Evolutionary conservation across 1,140 invertebrate genomes (phyloP).

Genomic region (Drosophila guanche): DNA sequence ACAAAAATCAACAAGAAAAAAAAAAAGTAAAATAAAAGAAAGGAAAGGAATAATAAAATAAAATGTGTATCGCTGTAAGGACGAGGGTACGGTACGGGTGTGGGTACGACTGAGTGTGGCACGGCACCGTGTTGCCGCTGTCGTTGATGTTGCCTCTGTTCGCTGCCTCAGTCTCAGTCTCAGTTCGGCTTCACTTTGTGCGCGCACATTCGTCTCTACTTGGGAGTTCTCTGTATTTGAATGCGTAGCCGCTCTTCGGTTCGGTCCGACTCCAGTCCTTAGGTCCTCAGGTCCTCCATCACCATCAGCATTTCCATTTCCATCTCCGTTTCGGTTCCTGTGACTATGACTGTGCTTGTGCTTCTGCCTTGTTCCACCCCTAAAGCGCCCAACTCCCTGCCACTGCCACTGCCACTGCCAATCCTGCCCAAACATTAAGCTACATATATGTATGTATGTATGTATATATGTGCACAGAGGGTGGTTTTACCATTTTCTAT

Average conservation of each 20-base stretch:
- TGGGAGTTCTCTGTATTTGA: conserved; percentile 75
- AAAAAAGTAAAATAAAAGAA: conserved; percentile 65
- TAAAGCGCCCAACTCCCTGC: conserved; percentile 21
- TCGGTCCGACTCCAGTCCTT: conserved; percentile 25
- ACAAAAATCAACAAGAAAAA: conserved; percentile 51
- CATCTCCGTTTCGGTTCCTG: conserved; percentile 35
- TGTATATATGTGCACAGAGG: conserved; percentile 46
- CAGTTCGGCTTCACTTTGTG: conserved; percentile 42
- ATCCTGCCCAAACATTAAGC: conserved; percentile 65
- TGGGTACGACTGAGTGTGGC: conserved; percentile 8
- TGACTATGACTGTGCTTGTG: conserved; percentile 12
- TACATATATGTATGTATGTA: conserved; percentile 28
- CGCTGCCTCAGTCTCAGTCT: conserved; percentile 43
- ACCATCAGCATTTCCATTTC: conserved; percentile 9
- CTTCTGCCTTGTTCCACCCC: conserved; percentile 28
- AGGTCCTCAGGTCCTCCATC: not conserved
- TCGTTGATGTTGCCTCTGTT: conserved; percentile 29
- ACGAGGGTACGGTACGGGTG: not conserved
- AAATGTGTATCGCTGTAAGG: conserved; percentile 74
- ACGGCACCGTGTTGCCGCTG: conserved; percentile 37
- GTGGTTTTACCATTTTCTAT: conserved; percentile 80
- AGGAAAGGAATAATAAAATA: conserved; percentile 78
- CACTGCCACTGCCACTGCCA: conserved; percentile 31
- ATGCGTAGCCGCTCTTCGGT: conserved; percentile 69
- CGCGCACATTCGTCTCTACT: conserved; percentile 76